These are phyloP conservation scores for Antigone vipio DNA, from an alignment of 2,113 vertebrate species.

Conservation along the genomic window DNA sequence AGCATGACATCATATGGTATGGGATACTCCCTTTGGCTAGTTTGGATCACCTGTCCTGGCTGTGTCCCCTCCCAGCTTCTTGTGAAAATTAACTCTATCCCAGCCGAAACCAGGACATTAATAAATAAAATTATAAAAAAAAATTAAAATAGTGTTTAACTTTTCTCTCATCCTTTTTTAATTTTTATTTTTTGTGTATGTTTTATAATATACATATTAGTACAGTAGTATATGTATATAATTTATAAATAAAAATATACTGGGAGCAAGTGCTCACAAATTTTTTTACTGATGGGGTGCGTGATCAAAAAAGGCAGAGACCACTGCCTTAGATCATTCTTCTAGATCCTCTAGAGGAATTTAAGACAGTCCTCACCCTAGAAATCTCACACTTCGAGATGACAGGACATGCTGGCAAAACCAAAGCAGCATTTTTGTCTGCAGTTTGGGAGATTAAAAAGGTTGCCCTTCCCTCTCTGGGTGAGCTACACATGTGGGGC, in stretches of 20 bases:
- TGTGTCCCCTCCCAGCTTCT: too few relatives aligned
- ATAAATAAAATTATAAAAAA: not conserved
- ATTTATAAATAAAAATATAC: not conserved
- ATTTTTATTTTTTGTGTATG: not conserved
- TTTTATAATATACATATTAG: not conserved
- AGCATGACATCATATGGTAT: too few relatives aligned
- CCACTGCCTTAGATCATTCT: not conserved
- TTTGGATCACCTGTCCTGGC: too few relatives aligned
- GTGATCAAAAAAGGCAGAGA: not conserved
- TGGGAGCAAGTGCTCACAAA: not conserved
- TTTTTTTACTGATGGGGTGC: not conserved
- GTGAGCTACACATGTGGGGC: not conserved
- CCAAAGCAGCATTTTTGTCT: not conserved
- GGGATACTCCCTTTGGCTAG: too few relatives aligned
- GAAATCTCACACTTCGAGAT: not conserved
- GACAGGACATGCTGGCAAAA: not conserved
- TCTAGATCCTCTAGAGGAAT: not conserved
- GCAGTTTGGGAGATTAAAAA: not conserved
- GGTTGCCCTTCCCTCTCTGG: not conserved
- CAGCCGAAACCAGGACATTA: too few relatives aligned
- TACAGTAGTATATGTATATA: not conserved
- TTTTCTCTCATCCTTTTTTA: not conserved
- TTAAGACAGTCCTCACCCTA: not conserved
- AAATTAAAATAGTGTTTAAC: not conserved
- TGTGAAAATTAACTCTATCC: too few relatives aligned